These are phyloP conservation scores for Spodoptera picta DNA, from an alignment of 2,888 invertebrate species.

Conservation along the genomic window DNA sequence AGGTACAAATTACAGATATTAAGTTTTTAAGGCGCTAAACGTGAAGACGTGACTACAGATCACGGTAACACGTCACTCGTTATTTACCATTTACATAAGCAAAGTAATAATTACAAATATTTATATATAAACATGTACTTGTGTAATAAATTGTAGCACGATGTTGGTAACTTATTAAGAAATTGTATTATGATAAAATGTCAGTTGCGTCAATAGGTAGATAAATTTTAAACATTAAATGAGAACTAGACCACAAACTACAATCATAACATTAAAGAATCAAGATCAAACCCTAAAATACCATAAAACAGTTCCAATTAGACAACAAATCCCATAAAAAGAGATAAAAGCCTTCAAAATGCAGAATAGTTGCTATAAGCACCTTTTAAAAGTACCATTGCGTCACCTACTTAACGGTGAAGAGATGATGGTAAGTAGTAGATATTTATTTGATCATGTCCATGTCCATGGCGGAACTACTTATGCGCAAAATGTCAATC, in stretches of 20 bases:
- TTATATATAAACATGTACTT: constrained; percentile 33
- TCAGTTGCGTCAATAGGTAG: constrained; percentile 30
- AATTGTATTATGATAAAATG: constrained; percentile 33
- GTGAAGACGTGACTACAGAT: constrained; percentile 53
- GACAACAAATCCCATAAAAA: not conserved
- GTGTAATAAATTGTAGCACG: constrained; percentile 37
- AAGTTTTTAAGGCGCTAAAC: constrained; percentile 44
- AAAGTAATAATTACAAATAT: constrained; percentile 47
- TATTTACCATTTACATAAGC: constrained; percentile 42
- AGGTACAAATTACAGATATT: constrained; percentile 32
- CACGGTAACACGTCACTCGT: constrained; percentile 42
- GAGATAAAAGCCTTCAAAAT: too few relatives aligned
- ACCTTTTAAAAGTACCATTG: constrained; percentile 17
- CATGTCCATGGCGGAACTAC: constrained; percentile 17
- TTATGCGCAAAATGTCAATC: constrained; percentile 24
- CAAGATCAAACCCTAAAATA: not conserved
- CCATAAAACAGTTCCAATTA: constrained; percentile 3
- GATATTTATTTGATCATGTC: constrained; percentile 7
- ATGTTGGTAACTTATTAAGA: constrained; percentile 21
- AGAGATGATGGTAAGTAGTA: constrained; percentile 4
- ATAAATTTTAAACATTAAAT: constrained; percentile 12
- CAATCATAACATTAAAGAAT: too few relatives aligned
- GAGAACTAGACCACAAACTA: not conserved
- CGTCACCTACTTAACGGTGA: constrained; percentile 19
- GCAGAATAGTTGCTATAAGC: not conserved